phyloP scores from a whole-genome alignment of 2,797 vertebrate species.

The Tragelaphus eurycerus region DNA sequence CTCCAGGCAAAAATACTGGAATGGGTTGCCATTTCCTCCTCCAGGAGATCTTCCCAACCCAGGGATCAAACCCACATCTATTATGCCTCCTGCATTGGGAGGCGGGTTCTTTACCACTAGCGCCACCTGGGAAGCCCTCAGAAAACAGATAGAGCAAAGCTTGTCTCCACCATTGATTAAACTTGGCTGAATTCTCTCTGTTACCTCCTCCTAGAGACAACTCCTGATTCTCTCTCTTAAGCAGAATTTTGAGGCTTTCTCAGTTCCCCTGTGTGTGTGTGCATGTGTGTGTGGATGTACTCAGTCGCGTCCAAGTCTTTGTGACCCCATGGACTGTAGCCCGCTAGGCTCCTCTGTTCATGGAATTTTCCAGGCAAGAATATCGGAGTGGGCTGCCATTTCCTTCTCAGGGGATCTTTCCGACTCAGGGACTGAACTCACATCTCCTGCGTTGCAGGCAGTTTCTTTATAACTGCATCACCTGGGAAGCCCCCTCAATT shows the following conservation, averaged over 20 bases:
- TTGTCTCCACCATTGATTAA: neutral
- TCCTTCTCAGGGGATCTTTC: neutral
- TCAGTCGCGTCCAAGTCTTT: neutral
- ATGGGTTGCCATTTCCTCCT: neutral
- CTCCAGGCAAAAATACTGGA: neutral
- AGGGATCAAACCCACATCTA: neutral
- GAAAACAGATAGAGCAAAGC: neutral
- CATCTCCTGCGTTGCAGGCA: neutral
- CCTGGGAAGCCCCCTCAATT: neutral
- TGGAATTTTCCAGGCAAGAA: neutral
- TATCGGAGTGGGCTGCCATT: neutral
- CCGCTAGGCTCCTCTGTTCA: neutral
- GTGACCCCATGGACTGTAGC: neutral
- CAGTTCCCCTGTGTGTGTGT: neutral
- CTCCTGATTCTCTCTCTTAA: neutral
- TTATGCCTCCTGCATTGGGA: neutral
- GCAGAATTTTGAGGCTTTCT: neutral
- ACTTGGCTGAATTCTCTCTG: neutral
- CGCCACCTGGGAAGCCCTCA: neutral
- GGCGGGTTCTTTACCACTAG: neutral
- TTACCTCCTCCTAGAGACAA: neutral
- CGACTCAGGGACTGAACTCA: neutral
- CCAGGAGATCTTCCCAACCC: neutral
- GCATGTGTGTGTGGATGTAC: neutral
- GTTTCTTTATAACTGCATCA: neutral